Percentiles rank a stretch among this genome's conserved stretches.
These are phyloP conservation scores for Ornithoptera alexandrae DNA, from an alignment of 2,888 invertebrate species.

Conservation along the genomic window DNA sequence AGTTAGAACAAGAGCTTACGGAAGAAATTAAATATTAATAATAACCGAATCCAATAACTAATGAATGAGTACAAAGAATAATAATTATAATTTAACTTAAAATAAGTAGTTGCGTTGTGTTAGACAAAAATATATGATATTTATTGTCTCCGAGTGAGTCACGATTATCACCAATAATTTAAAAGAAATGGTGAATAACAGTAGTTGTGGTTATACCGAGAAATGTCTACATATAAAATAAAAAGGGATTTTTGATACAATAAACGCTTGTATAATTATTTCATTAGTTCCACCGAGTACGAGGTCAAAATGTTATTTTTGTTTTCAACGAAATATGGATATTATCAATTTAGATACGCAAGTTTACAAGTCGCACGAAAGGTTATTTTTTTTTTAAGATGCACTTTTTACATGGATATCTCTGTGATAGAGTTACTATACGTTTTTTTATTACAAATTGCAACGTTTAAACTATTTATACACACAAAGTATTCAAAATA, in stretches of 20 bases:
- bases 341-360: constrained; percentile 26
- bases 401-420: constrained; percentile 8
- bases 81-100: too few relatives aligned
- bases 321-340: constrained; percentile 8
- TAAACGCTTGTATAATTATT: constrained; percentile 14
- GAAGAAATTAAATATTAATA: too few relatives aligned
- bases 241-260: constrained; percentile 1
- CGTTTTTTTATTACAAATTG: constrained; percentile 15
- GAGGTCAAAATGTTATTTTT: constrained; percentile 6
- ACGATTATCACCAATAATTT: too few relatives aligned
- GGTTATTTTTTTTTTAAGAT: neutral
- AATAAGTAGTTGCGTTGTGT: too few relatives aligned
- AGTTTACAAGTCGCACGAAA: constrained; percentile 9
- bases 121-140: too few relatives aligned
- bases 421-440: neutral
- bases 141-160: too few relatives aligned
- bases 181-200: neutral
- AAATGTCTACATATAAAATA: neutral
- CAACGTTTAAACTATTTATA: constrained; percentile 31
- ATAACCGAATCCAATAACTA: too few relatives aligned
- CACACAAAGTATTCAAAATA: constrained; percentile 41
- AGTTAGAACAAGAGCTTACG: too few relatives aligned
- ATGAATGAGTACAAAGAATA: too few relatives aligned
- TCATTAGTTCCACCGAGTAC: neutral
- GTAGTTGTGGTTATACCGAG: neutral